A percentile compares a stretch with the other conserved stretches of the same genome.
These are phyloP conservation scores for Corythornis cristatus DNA, from an alignment of 2,113 vertebrate genomes.

Conservation along the genomic window DNA sequence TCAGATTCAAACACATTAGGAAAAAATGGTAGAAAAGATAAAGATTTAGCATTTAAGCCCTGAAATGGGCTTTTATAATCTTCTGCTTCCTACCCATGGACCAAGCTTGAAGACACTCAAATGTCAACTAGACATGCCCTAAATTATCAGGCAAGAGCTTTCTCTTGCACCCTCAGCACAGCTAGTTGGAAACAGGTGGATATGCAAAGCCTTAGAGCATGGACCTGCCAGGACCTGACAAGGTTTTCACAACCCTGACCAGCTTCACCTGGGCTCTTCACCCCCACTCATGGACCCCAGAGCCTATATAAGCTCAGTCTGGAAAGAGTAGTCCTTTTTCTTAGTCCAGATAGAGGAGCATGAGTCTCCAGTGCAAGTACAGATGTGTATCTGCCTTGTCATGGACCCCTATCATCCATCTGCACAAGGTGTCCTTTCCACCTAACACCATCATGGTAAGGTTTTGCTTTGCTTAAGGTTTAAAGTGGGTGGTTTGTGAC, in stretches of 20 bases:
- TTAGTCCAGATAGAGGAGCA: fast-evolving
- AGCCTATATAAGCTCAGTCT: not conserved
- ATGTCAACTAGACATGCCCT: not conserved
- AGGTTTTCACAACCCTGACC: not conserved
- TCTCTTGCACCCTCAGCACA: not conserved
- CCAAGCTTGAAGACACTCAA: not conserved
- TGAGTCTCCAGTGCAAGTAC: fast-evolving
- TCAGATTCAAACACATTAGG: conserved; percentile 75
- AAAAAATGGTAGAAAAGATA: conserved; percentile 8
- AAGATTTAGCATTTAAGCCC: not conserved
- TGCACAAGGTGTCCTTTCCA: fast-evolving
- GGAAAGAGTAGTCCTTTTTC: fast-evolving
- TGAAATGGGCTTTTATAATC: not conserved
- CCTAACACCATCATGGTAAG: fast-evolving
- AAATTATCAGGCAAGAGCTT: not conserved
- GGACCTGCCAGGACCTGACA: not conserved
- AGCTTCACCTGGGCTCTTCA: not conserved
- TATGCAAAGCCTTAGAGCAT: not conserved
- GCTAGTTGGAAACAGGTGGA: not conserved
- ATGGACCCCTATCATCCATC: fast-evolving
- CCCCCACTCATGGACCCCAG: not conserved
- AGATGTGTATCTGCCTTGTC: fast-evolving
- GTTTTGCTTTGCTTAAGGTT: not conserved
- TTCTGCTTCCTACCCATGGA: not conserved
- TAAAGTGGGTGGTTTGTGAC: not conserved